Evolutionary conservation across 2,797 vertebrate species (phyloP), one percentile per base, ranked within the genome.

Genomic region (Bovichtus variegatus): DNA sequence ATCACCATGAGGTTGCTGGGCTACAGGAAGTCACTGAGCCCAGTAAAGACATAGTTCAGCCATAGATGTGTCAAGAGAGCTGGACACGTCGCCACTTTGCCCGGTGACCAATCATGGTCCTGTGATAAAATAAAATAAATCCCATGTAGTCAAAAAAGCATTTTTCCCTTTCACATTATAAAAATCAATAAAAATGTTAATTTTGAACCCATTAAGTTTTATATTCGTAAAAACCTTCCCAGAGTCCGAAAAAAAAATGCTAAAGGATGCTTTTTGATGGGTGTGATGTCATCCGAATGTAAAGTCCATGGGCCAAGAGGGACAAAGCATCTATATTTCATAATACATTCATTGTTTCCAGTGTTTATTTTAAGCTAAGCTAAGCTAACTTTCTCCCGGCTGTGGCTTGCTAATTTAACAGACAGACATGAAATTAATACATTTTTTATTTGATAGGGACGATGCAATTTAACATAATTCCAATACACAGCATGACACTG

Each of bases 11-110:
- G 23, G 47, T 71, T 71, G 47, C 5, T 38, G 31, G 46, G 59
- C 50, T 62, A 50, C 50, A 63, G 50, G 49, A 72, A 72, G 58
- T 62, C 25, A 53, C 2, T 47, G 9, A 38, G 18, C 23, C 8
- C 1, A 0, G 23, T 43, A 43, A 36, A 66, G 54, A 49, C n/a
- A 29, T 47, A 47, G 23, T 12, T n/a, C 51, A 38, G 19, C 51
- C 43, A 18, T 55, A 38, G 40, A 46, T 46, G 41, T 19, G 15
- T 46, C 53, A 10, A 44, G 11, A 63, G 29, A 57, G 18, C 23
- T 21, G 46, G 25, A 41, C 27, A 27, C 6, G 2, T n/a, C 19
- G 19, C 9, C 31, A 12, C 46, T 23, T 47, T 49, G 29, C 29
- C 31, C 4, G 3, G 3, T 19, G 18, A 41, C 60, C 43, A 23